phyloP scores from a whole-genome alignment of 2,113 vertebrate species.

The Lophochroa leadbeateri region DNA sequence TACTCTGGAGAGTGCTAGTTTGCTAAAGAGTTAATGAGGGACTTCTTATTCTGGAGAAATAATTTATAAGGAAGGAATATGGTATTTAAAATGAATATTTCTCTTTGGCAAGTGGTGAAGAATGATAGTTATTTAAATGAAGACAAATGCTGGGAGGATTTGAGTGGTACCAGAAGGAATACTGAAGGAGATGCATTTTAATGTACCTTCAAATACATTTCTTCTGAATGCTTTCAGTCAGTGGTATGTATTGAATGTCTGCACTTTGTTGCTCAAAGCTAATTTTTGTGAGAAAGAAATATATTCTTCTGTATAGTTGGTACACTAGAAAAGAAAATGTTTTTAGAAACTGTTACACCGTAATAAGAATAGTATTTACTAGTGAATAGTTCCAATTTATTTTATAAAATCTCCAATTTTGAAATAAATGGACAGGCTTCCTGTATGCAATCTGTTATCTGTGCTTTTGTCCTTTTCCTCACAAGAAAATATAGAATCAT shows the following conservation, averaged over 20 bases:
- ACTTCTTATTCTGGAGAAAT: neutral
- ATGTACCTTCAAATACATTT: slow-evolving; percentile 7
- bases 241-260: slow-evolving; percentile 35
- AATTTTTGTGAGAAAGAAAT: slow-evolving; percentile 43
- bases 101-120: neutral
- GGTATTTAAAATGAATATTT: neutral
- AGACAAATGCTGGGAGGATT: neutral
- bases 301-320: slow-evolving; percentile 51
- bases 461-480: slow-evolving; percentile 4
- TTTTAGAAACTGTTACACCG: slow-evolving; percentile 26
- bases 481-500: neutral
- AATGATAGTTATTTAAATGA: neutral
- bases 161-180: neutral
- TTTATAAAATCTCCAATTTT: slow-evolving; percentile 59
- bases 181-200: slow-evolving; percentile 7
- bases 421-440: slow-evolving; percentile 65
- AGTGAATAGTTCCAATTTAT: slow-evolving; percentile 48
- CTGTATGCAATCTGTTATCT: slow-evolving; percentile 16
- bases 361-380: slow-evolving; percentile 47
- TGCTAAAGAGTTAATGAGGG: neutral
- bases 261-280: slow-evolving; percentile 44
- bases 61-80: neutral
- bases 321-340: neutral
- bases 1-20: neutral
- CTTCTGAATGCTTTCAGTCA: slow-evolving; percentile 31